A percentile compares a stretch with the other conserved stretches of the same genome.
phyloP scores from a whole-genome alignment of 2,113 vertebrate species.

The Corythaeola cristata region DNA sequence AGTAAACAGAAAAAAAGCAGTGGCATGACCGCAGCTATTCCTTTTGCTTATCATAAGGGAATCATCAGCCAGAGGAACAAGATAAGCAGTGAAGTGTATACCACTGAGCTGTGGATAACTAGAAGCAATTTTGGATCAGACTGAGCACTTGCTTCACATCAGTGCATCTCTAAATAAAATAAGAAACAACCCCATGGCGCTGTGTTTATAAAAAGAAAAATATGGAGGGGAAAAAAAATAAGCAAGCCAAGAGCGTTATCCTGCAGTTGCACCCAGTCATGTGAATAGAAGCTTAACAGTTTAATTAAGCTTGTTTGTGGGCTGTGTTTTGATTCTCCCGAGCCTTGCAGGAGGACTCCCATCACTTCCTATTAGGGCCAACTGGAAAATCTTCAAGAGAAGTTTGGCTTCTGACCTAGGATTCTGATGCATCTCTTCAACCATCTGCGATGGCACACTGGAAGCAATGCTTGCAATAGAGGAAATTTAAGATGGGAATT shows the following conservation, averaged over 20 bases:
- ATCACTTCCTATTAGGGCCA: not conserved
- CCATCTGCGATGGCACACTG: not conserved
- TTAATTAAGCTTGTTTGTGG: conserved; percentile 41
- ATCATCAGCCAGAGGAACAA: not conserved
- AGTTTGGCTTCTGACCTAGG: not conserved
- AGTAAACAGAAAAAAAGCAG: not conserved
- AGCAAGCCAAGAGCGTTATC: not conserved
- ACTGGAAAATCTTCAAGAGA: not conserved
- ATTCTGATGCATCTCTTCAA: not conserved
- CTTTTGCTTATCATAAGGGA: not conserved
- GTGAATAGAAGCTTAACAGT: conserved; percentile 47
- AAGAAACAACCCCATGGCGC: conserved; percentile 10
- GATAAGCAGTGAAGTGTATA: not conserved
- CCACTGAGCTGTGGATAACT: conserved; percentile 14
- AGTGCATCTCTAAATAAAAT: conserved; percentile 16
- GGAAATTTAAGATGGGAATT: not conserved
- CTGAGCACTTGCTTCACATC: conserved; percentile 21
- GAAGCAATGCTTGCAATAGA: not conserved
- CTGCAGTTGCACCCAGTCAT: not conserved
- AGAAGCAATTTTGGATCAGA: conserved; percentile 34
- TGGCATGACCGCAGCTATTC: not conserved
- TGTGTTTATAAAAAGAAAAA: conserved; percentile 21
- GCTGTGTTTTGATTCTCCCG: not conserved
- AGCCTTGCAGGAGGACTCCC: not conserved
- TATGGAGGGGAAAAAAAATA: not conserved